Percentiles rank a stretch among this genome's conserved stretches.
Evolutionary conservation across 2,113 vertebrate genomes (phyloP).

Genomic region (Terrapene triunguis): DNA sequence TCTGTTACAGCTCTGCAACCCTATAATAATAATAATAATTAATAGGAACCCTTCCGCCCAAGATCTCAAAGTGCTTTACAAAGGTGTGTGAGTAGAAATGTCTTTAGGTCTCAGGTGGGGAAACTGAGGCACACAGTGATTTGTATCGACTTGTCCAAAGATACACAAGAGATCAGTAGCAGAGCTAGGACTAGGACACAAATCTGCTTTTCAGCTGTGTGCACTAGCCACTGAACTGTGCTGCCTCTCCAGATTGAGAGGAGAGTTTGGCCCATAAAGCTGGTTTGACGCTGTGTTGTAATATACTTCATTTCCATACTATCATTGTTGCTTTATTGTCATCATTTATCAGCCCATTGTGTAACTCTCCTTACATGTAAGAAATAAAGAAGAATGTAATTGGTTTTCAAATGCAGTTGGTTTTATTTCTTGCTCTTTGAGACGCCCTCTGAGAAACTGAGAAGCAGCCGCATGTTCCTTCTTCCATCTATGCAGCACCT

Average conservation of each 20-base stretch:
- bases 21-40: neutral
- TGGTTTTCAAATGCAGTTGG: conserved; percentile 43
- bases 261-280: neutral
- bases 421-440: conserved; percentile 36
- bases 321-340: neutral
- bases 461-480: conserved; percentile 55
- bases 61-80: neutral
- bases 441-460: neutral
- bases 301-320: neutral
- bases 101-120: neutral
- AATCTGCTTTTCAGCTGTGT: neutral
- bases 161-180: too few species aligned
- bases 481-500: neutral
- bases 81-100: neutral
- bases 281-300: neutral
- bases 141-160: neutral
- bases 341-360: neutral
- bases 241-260: neutral
- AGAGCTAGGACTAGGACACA: neutral
- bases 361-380: conserved; percentile 36
- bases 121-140: neutral
- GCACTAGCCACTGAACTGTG: neutral
- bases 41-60: neutral
- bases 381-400: conserved; percentile 56
- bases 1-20: neutral